phyloP scores from a whole-genome alignment of 1,140 invertebrate genomes.

The Lepidurus couesii region DNA sequence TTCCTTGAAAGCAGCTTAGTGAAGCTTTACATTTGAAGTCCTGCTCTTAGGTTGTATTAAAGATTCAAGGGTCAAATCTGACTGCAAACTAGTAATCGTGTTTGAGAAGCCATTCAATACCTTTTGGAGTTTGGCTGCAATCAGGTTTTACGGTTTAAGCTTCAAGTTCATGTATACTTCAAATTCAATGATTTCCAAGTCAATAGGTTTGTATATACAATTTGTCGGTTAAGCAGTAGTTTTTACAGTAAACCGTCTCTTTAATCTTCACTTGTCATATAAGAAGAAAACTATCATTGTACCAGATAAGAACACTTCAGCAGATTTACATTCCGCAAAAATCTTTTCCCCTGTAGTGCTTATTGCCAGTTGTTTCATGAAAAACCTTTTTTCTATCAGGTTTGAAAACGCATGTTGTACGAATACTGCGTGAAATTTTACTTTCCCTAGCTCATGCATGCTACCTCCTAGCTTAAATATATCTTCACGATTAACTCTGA shows the following conservation, averaged over 20 bases:
- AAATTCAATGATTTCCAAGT: not conserved
- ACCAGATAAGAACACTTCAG: slow-evolving; percentile 2
- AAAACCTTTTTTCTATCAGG: not conserved
- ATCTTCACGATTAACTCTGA: slow-evolving; percentile 2
- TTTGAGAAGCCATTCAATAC: too few relatives aligned
- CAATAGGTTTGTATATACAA: not conserved
- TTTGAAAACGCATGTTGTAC: too few relatives aligned
- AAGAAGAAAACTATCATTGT: not conserved
- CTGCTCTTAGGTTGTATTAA: too few relatives aligned
- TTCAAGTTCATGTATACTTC: too few relatives aligned
- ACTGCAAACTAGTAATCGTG: too few relatives aligned
- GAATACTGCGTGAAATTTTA: not conserved
- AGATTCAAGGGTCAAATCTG: too few relatives aligned
- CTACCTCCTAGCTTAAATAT: not conserved
- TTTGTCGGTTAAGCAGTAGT: not conserved
- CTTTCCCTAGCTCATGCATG: not conserved
- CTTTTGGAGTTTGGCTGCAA: too few relatives aligned
- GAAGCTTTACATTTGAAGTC: too few relatives aligned
- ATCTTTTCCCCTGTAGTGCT: too few relatives aligned
- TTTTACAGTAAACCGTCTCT: not conserved
- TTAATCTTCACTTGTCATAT: not conserved
- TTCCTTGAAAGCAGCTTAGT: too few relatives aligned
- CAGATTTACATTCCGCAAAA: too few relatives aligned
- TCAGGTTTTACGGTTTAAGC: too few relatives aligned
- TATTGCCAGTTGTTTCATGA: not conserved